Evolutionary conservation across 2,797 vertebrate genomes (phyloP).

Genomic region (Microctenopoma lineatum): DNA sequence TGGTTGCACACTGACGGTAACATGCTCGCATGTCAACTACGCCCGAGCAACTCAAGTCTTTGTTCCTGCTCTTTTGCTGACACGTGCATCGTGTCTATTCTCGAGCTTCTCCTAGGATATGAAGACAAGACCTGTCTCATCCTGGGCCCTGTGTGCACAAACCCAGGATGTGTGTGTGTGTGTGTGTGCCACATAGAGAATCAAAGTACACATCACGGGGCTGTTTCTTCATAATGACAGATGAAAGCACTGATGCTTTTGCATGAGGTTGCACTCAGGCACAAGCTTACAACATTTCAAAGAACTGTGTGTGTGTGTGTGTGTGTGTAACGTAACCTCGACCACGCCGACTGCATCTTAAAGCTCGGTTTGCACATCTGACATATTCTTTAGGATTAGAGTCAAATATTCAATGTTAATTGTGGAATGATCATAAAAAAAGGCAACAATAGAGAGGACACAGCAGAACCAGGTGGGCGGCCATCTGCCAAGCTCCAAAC

Average conservation of each 20-base stretch:
- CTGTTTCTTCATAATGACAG: constrained; percentile 45
- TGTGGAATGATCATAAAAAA: too few species aligned
- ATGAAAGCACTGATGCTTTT: constrained; percentile 61
- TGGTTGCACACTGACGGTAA: constrained; percentile 4
- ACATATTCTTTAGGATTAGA: neutral
- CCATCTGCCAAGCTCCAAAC: too few species aligned
- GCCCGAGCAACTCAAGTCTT: constrained; percentile 29
- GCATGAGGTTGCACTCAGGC: constrained; percentile 47
- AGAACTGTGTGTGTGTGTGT: neutral
- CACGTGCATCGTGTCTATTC: constrained; percentile 48
- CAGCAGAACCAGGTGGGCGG: too few species aligned
- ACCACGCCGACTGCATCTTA: constrained; percentile 1
- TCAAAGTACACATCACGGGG: constrained; percentile 36
- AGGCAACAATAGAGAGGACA: too few species aligned
- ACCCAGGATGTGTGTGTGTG: constrained; percentile 8
- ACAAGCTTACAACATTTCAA: constrained; percentile 21
- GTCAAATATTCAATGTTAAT: neutral
- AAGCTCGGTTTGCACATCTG: neutral
- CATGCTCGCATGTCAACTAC: constrained; percentile 25
- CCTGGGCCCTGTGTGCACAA: constrained; percentile 19
- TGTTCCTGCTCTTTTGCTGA: constrained; percentile 57
- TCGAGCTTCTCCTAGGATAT: constrained; percentile 36
- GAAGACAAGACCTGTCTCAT: constrained; percentile 52
- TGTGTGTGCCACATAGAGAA: constrained; percentile 24
- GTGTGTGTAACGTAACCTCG: neutral